Conservation (phyloP, 1,140 invertebrate genomes). For the Apis mellifera region Amel_HAv3.1 CM009931.2:21789001-21789500, state of each 20-base stretch:
- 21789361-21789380: constrained; percentile 64
- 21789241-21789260: neutral
- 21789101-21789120: constrained; percentile 46
- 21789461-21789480: constrained; percentile 4
- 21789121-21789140: constrained; percentile 20
- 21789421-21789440: constrained; percentile 36
- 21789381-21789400: constrained; percentile 35
- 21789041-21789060: constrained; percentile 46
- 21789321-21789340: constrained; percentile 43
- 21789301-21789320: neutral
- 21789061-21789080: constrained; percentile 50
- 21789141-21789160: neutral
- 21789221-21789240: neutral
- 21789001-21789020: constrained; percentile 5
- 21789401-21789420: constrained; percentile 46
- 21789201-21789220: neutral
- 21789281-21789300: neutral
- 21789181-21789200: neutral
- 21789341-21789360: constrained; percentile 61
- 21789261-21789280: neutral
- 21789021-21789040: constrained; percentile 15
- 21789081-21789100: constrained; percentile 33
- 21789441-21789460: constrained; percentile 41
- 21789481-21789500: constrained; percentile 14
- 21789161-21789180: neutral